phyloP scores from a whole-genome alignment of 2,888 invertebrate species.

The Rugalucina vietnamica region DNA sequence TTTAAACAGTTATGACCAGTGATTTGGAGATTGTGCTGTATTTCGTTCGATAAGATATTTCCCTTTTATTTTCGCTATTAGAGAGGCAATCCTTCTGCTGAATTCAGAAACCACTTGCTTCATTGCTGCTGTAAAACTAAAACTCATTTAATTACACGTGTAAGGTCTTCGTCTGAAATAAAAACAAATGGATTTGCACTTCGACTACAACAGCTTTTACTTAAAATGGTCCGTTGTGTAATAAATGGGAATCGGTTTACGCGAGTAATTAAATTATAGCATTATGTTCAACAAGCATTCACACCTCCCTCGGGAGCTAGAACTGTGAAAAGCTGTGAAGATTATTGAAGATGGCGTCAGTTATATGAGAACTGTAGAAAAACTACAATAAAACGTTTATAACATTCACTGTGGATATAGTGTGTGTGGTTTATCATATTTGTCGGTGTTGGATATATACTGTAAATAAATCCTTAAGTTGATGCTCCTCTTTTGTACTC shows the following conservation, averaged over 20 bases:
- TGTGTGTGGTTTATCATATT: no score
- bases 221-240: slow-evolving; percentile 7
- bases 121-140: no score
- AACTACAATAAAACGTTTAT: not conserved
- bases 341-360: not conserved
- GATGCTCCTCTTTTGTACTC: no score
- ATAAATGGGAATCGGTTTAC: slow-evolving; percentile 2
- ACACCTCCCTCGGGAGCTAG: not conserved
- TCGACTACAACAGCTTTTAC: not conserved
- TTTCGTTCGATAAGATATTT: no score
- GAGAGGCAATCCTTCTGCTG: no score
- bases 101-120: no score
- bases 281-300: not conserved
- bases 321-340: not conserved
- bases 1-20: no score
- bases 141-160: not conserved
- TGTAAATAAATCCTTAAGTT: no score
- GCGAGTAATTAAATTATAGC: not conserved
- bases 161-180: not conserved
- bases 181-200: not conserved
- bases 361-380: not conserved
- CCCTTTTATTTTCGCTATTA: no score
- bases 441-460: no score
- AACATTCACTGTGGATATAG: no score
- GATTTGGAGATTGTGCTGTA: no score